Conservation (phyloP, 2,797 vertebrate species). For the Sebastes nivosus region DNA sequence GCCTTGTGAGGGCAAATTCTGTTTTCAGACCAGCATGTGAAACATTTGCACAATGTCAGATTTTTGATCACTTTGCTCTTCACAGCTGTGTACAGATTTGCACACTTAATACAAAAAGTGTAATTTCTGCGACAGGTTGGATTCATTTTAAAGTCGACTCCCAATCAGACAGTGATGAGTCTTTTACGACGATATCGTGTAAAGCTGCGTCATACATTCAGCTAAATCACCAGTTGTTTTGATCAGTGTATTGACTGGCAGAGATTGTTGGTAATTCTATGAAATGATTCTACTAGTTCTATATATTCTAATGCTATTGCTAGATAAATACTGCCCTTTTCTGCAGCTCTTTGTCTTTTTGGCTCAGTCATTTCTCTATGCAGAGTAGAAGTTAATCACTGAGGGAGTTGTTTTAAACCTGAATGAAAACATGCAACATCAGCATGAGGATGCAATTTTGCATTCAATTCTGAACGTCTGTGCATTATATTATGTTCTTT, state of each 20-base stretch:
- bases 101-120: background rate
- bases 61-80: slow-evolving; percentile 11
- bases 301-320: slow-evolving; percentile 44
- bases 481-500: slow-evolving; percentile 48
- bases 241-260: slow-evolving; percentile 20
- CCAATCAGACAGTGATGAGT: background rate
- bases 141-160: background rate
- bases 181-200: background rate
- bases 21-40: slow-evolving; percentile 38
- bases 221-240: slow-evolving; percentile 4
- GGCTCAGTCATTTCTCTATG: slow-evolving; percentile 44
- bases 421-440: slow-evolving; percentile 48
- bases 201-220: slow-evolving; percentile 6
- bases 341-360: slow-evolving; percentile 45
- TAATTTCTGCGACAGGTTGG: background rate
- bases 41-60: slow-evolving; percentile 40
- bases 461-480: slow-evolving; percentile 34
- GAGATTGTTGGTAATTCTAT: slow-evolving; percentile 27
- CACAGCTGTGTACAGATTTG: slow-evolving; percentile 10
- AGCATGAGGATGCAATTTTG: slow-evolving; percentile 54
- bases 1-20: slow-evolving; percentile 9
- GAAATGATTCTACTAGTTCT: slow-evolving; percentile 30
- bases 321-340: slow-evolving; percentile 43
- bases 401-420: slow-evolving; percentile 4
- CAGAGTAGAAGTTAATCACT: slow-evolving; percentile 31